Evolutionary conservation across 1,140 invertebrate genomes (phyloP).

Genomic region (Luehdorfia chinensis): DNA sequence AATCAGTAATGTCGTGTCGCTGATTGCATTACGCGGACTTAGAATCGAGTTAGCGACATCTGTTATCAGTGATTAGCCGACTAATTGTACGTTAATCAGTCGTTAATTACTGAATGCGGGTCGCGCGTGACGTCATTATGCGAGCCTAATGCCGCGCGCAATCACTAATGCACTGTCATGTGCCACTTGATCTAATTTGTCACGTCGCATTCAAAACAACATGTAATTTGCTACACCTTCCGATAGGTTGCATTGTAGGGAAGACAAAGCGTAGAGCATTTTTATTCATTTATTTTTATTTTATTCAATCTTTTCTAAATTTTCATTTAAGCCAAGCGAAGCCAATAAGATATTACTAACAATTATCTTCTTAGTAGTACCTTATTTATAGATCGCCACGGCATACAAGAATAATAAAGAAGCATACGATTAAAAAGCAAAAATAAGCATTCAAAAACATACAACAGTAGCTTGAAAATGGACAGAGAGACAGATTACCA

Average conservation of each 20-base stretch:
- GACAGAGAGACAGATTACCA: no score
- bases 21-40: neutral
- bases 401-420: no score
- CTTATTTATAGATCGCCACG: no score
- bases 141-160: constrained; percentile 23
- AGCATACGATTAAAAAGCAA: no score
- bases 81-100: constrained; percentile 64
- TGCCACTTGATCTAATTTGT: constrained; percentile 49
- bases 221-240: constrained; percentile 10
- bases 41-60: constrained; percentile 29
- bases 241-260: neutral
- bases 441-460: no score
- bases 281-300: no score
- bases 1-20: neutral
- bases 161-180: constrained; percentile 37
- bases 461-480: no score
- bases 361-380: no score
- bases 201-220: constrained; percentile 18
- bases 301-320: no score
- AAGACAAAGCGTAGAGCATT: neutral
- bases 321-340: no score
- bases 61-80: constrained; percentile 51
- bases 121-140: constrained; percentile 55
- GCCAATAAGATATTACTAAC: no score
- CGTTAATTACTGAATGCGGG: constrained; percentile 47